Base-by-base conservation (phyloP, 2,797 vertebrate genomes). In the Acanthurus leucopareius region DNA sequence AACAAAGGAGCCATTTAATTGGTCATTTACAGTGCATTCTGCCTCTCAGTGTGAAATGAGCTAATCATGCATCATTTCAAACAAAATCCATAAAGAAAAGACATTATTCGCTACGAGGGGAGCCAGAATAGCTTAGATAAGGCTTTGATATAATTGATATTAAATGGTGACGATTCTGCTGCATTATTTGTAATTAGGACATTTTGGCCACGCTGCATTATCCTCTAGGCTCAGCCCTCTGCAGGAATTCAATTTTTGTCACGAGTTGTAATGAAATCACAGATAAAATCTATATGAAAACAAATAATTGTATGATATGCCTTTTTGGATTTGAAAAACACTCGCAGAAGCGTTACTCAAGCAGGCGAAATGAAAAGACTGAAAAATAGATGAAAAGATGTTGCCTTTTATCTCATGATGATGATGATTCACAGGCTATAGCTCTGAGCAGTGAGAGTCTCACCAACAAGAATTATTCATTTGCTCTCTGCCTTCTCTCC, bases 391-490 rank as follows among this genome's bases (percentile, higher is more conserved):
- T 84, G 86, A 90, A 86, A 85, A 86, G 72, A 88, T 84, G 84
- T 78, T 83, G 69, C 67, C 61, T 92, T 88, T 92, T 87, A 86
- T 89, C 83, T 91, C 51, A 53, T 73, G n/a, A 78, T 90, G 84
- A 82, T 2, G 75, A 85, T 89, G 76, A 91, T 87, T 91, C 80
- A 88, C 78, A 78, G 80, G 69, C 67, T 85, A 66, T 80, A 79
- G 88, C 88, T 91, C 76, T 75, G 79, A 90, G 86, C 84, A 69
- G 75, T 53, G 62, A 56, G 52, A 84, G 74, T 52, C 58, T 86
- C 83, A 90, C 88, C 82, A 86, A 79, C 69, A 75, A 84, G 61
- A 83, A 87, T 91, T 77, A 89, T 86, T 88, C 61, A 89, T 91
- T 82, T 81, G 63, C 73, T 86, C 53, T 51, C 75, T 77, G 74